Percentiles rank a stretch among this genome's conserved stretches.
Conservation (phyloP, 2,888 invertebrate species). For the Petrolisthes cinctipes region DNA sequence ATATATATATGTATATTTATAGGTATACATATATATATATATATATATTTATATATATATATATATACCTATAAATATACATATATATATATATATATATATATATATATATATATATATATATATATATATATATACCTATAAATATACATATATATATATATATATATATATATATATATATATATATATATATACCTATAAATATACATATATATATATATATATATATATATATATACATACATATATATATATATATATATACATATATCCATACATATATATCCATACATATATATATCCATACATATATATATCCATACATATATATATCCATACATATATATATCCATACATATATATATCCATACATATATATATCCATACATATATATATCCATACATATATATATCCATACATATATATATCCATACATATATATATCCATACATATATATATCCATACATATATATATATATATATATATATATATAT, state of each 20-base stretch:
- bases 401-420: no score
- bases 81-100: background rate
- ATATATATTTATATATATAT: background rate
- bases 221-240: background rate
- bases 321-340: no score
- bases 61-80: background rate
- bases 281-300: background rate
- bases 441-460: background rate
- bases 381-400: no score
- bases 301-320: no score
- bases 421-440: no score
- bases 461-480: background rate
- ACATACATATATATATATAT: background rate
- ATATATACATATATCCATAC: background rate
- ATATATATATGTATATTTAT: no score
- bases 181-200: background rate
- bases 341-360: no score
- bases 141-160: background rate
- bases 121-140: background rate
- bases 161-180: background rate
- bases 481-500: background rate
- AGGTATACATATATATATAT: no score
- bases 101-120: background rate
- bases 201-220: background rate
- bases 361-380: no score